Conservation (phyloP, 1,140 invertebrate genomes). For the Procambarus virginalis region DNA sequence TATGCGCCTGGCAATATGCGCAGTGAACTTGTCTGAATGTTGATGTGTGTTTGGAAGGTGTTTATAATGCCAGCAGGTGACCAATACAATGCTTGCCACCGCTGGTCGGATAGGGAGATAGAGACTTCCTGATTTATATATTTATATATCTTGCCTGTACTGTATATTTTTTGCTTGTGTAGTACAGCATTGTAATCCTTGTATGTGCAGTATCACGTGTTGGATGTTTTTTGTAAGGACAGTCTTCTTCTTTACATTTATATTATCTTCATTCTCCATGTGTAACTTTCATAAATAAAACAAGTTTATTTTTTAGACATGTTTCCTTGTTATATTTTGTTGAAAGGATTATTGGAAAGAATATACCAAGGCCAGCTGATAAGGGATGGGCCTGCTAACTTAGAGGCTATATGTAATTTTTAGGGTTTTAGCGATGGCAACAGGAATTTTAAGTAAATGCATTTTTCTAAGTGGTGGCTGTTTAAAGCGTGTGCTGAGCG, state of each 20-base stretch:
- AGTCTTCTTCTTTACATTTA: not conserved
- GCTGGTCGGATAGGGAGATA: not conserved
- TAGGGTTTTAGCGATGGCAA: not conserved
- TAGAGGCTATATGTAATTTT: not conserved
- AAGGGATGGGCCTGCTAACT: not conserved
- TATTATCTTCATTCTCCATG: not conserved
- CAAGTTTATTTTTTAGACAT: not conserved
- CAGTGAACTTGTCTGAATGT: not conserved
- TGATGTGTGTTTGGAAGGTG: not conserved
- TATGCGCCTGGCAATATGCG: not conserved
- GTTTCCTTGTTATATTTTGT: slow-evolving; percentile 5
- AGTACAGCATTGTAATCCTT: slow-evolving; percentile 14
- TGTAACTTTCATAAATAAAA: not conserved
- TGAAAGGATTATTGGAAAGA: not conserved
- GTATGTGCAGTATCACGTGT: slow-evolving; percentile 10
- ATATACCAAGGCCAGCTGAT: not conserved
- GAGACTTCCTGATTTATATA: not conserved
- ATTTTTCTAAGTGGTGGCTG: not conserved
- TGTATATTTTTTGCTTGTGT: slow-evolving; percentile 19
- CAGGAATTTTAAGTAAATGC: not conserved
- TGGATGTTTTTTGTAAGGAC: slow-evolving; percentile 16
- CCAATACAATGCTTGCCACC: not conserved
- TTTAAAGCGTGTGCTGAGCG: not conserved
- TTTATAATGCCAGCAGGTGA: not conserved
- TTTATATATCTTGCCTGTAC: not conserved